Evolutionary conservation across 2,797 vertebrate genomes (phyloP).

Genomic region (Erethizon dorsatum): DNA sequence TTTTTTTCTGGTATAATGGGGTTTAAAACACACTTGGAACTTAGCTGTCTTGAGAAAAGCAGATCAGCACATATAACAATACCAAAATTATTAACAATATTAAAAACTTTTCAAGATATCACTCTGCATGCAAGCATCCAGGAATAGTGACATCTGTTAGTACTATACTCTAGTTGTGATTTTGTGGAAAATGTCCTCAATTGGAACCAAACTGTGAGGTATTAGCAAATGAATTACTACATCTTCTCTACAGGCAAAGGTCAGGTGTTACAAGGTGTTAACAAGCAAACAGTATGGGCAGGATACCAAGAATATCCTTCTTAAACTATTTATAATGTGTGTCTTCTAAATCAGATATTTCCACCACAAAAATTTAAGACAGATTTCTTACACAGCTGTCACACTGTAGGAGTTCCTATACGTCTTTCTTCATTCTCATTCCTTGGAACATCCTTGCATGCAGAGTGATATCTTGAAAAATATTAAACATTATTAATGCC

Average conservation of each 20-base stretch:
- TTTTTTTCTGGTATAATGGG: not conserved
- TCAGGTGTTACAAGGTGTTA: conserved; percentile 53
- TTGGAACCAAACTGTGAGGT: conserved; percentile 2
- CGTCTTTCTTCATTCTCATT: conserved; percentile 48
- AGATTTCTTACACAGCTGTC: conserved; percentile 16
- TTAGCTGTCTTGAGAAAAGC: not conserved
- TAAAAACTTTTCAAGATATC: conserved; percentile 24
- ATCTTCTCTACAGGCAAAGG: conserved; percentile 26
- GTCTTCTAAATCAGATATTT: conserved; percentile 46
- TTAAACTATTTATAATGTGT: not conserved
- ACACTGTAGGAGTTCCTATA: not conserved
- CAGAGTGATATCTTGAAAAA: no score
- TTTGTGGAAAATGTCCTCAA: not conserved
- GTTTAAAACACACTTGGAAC: not conserved
- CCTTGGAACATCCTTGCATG: conserved; percentile 3
- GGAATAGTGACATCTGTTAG: conserved; percentile 46
- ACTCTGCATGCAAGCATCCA: not conserved
- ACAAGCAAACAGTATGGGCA: conserved; percentile 37
- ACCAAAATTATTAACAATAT: conserved; percentile 37
- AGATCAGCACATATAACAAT: not conserved
- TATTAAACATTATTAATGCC: no score
- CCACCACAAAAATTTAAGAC: conserved; percentile 27
- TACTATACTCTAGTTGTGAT: not conserved
- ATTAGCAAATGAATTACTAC: conserved; percentile 46
- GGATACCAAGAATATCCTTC: not conserved